Conservation (phyloP, 2,888 invertebrate species). For the Belgica antarctica region DNA sequence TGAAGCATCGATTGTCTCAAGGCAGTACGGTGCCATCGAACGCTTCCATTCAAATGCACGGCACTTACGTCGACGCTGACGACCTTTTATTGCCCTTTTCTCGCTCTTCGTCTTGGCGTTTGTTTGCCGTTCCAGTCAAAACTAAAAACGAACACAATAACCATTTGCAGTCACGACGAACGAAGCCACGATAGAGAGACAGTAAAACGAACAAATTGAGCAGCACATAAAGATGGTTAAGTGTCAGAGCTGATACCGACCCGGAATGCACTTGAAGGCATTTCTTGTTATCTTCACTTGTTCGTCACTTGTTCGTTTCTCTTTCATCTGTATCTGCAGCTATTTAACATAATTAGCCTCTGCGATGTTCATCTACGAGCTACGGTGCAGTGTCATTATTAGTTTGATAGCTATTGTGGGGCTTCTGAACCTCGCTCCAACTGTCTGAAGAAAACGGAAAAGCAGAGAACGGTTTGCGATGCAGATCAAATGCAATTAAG, state of each 20-base stretch:
- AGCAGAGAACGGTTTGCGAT: not conserved
- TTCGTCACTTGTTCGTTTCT: slow-evolving; percentile 9
- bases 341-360: slow-evolving; percentile 21
- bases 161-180: too few species aligned
- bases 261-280: slow-evolving; percentile 16
- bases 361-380: not conserved
- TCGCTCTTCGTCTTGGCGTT: not conserved
- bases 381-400: not conserved
- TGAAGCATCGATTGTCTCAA: not conserved
- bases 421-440: not conserved
- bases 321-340: not conserved
- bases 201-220: not conserved
- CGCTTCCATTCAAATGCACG: not conserved
- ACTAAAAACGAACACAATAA: too few species aligned
- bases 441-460: not conserved
- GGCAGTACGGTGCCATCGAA: not conserved
- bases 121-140: slow-evolving; percentile 10
- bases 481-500: slow-evolving; percentile 12
- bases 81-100: not conserved
- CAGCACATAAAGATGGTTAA: not conserved
- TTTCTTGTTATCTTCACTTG: too few species aligned
- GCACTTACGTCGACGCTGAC: not conserved
- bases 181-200: not conserved
- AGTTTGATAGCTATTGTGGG: slow-evolving; percentile 11
- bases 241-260: slow-evolving; percentile 6